Base-by-base conservation (phyloP, 1,140 invertebrate genomes). In the Nylanderia fulva region DNA sequence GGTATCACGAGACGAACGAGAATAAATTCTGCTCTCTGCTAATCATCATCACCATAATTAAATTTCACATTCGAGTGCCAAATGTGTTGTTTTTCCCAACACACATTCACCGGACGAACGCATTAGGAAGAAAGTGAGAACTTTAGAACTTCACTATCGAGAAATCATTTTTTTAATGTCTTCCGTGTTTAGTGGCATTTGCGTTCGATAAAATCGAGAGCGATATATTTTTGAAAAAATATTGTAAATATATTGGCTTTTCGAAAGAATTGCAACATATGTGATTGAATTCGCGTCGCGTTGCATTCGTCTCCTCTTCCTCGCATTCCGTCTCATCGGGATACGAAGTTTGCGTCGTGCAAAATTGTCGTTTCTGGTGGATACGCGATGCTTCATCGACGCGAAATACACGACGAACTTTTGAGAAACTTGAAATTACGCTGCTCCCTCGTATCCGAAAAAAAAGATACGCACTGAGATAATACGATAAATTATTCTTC, bases 401-500 rank as follows among this genome's bases (percentile, higher is more conserved):
- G 6, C n/a, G 8, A 71, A 21, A 42, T 4, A n/a, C 54, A 4
- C 15, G 24, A 42, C 0, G 18, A 11, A 21, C 56, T 39, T 69
- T 58, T 13, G 36, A 29, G 15, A 24, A 58, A 82, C 4, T 36
- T 8, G 13, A 68, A 69, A 69, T 29, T 27, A 61, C 33, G 9
- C 6, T 52, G 15, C 6, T 52, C 21, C 36, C 13, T 54, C 4
- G 24, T 9, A 4, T 13, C 42, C 24, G 64, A 29, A 3, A 72
- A 82, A 18, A 36, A 29, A 45, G 68, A 29, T 42, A 71, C 4
- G 33, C 29, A 39, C 11, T 56, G 6, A 80, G 39, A 27, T 18
- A n/a, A n/a, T 69, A 39, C 18, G 48, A 52, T 18, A 33, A 80
- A 71, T 84, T 84, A 15, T 76, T 66, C 60, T 89, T 29, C 13